Evolutionary conservation across 2,888 invertebrate genomes (phyloP), one percentile per base, ranked within the genome.

Genomic region (Agriotes lineatus): DNA sequence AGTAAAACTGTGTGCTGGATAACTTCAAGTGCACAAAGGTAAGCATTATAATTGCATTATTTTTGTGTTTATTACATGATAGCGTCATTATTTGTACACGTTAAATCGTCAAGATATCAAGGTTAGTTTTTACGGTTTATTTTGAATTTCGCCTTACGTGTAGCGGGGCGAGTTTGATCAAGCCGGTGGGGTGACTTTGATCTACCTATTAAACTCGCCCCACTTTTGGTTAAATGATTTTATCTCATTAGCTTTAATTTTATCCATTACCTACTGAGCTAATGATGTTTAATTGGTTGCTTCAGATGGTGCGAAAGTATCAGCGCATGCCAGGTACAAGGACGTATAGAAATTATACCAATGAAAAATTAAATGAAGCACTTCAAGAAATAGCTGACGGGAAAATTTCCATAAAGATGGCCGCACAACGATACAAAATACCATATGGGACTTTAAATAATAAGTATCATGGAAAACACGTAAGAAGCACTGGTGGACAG

Each of bases 381-480:
- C n/a, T 71, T 19, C 48, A 62, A 33, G 54, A 68, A 61, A 62
- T 69, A 14, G 61, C 50, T 12, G 67, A 64, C 39, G 64, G 71
- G 7, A 2, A 45, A 12, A 22, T 69, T 9, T 18, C 50, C 9
- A 60, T 64, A 1, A 64, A 39, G n/a, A 50, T 25, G 1, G 71
- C 64, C 4, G 0, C 37, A 0, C 2, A 7, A 1, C 7, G 18
- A 18, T 57, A 64, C 25, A 69, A 69, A 52, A 60, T 69, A n/a
- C 52, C 65, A 3, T 69, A 20, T 69, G 60, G 64, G 1, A 66
- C 69, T 10, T 19, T 67, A 9, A 6, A 45, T 22, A 67, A 67
- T 25, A 42, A 44, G 12, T 62, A 14, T 35, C 30, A 67, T 10
- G 67, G 62, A n/a, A 52, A 18, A 48, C 62, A 67, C 30, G 14